Conservation (phyloP, 2,888 invertebrate species). For the Leucophenga montana region DNA sequence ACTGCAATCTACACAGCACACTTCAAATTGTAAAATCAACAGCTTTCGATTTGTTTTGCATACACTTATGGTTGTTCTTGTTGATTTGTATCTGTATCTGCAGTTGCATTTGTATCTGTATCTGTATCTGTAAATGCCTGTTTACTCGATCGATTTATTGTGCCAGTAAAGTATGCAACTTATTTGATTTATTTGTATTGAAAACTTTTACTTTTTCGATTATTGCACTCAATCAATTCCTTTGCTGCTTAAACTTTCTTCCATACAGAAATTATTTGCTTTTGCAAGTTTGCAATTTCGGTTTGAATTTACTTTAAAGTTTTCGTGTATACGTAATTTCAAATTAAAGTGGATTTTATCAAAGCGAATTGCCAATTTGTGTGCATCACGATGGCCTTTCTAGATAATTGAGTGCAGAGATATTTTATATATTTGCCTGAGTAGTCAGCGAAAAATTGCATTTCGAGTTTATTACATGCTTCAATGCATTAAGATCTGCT, state of each 20-base stretch:
- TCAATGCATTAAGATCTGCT: too few relatives aligned
- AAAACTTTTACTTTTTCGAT: too few relatives aligned
- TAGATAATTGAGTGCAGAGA: too few relatives aligned
- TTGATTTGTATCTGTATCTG: background rate
- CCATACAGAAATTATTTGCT: background rate
- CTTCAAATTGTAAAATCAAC: conserved; percentile 21
- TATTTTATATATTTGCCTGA: too few relatives aligned
- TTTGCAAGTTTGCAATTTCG: background rate
- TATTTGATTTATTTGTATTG: too few relatives aligned
- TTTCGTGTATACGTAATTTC: background rate
- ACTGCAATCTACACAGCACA: conserved; percentile 28
- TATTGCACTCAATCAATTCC: background rate
- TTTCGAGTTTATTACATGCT: too few relatives aligned
- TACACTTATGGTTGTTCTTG: background rate
- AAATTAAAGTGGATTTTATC: background rate
- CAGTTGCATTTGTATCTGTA: background rate
- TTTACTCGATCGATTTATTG: conserved; percentile 24
- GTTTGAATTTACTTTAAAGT: background rate
- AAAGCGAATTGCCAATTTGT: background rate
- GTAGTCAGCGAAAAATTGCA: too few relatives aligned
- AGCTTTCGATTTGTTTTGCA: conserved; percentile 33
- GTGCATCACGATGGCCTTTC: background rate
- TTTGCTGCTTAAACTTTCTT: background rate
- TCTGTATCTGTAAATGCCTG: background rate
- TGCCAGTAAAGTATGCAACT: conserved; percentile 30